Conservation (phyloP, 2,797 vertebrate genomes). For the Takifugu ocellatus region DNA sequence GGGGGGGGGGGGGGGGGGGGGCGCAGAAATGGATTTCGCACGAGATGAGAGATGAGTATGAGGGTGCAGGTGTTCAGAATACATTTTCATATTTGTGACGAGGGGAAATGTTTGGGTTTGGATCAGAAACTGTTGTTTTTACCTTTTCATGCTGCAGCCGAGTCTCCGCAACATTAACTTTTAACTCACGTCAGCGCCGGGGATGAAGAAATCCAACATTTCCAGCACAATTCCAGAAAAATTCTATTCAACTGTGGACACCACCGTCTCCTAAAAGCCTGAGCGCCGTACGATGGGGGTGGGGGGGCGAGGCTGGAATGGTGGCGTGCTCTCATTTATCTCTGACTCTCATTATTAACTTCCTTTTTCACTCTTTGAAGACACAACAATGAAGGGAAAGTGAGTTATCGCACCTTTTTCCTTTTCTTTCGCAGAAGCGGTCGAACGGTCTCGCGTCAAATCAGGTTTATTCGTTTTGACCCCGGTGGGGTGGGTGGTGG, state of each 20-base stretch:
- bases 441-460: slow-evolving; percentile 55
- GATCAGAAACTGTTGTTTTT: too few relatives aligned
- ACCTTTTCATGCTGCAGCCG: too few relatives aligned
- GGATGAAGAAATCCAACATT: neutral
- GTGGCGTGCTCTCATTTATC: slow-evolving; percentile 26
- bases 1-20: slow-evolving; percentile 8
- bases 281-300: slow-evolving; percentile 1
- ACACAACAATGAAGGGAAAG: slow-evolving; percentile 64
- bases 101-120: too few relatives aligned
- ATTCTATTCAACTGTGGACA: too few relatives aligned
- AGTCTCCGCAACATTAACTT: neutral
- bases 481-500: slow-evolving; percentile 57
- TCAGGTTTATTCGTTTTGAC: slow-evolving; percentile 78
- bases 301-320: slow-evolving; percentile 21
- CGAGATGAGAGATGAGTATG: neutral
- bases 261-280: too few relatives aligned
- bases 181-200: neutral
- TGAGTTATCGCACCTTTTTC: slow-evolving; percentile 51
- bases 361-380: slow-evolving; percentile 50
- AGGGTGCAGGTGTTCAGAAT: too few relatives aligned
- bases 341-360: slow-evolving; percentile 36
- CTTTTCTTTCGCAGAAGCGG: slow-evolving; percentile 51
- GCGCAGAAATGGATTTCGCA: slow-evolving; percentile 33
- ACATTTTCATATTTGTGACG: too few relatives aligned
- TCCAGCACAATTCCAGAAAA: neutral